Evolutionary conservation across 2,888 invertebrate genomes (phyloP), one percentile per base, ranked within the genome.

Genomic region (Polydrusus pterygomalis): DNA sequence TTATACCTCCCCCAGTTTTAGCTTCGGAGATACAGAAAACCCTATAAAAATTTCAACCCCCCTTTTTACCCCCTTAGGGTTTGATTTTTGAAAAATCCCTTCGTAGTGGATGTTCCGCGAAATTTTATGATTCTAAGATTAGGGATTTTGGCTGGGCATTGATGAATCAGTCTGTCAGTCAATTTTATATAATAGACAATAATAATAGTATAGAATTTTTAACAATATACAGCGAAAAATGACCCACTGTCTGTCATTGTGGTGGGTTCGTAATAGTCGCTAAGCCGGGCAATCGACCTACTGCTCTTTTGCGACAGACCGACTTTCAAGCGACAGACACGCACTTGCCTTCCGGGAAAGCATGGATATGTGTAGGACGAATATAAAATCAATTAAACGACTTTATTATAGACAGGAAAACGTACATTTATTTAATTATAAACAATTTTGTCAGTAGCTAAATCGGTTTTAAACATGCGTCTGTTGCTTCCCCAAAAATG

Each of bases 321-420:
- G 69, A 76, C 76, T 76, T 76, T 76, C 76, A 49, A 76, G 68
- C 71, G 76, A 72, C 72, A 71, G 71, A 76, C 72, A 72, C 72
- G 72, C 76, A 76, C 76, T 75, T 76, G 68, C 64, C 72, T 72
- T 76, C 72, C 76, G 69, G 76, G 76, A 72, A 76, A 76, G 69
- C 56, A 71, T 43, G 18, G 54, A 60, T 71, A 40, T 49, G 76
- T 34, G 76, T 76, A 69, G 76, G 76, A 62, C 45, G 75, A 43
- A 56, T 75, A 75, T 75, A 70, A 74, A 74, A 68, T 58, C 47
- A 34, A 67, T 62, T 62, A 62, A 70, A 62, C 40, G 38, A 56
- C 51, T 15, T 56, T 70, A 38, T 40, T 65, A 67, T 67, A 60
- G 67, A 67, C 73, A 60, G 67, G 67, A 56, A 73, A 67, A 34